These are phyloP conservation scores for Macquaria australasica DNA, from an alignment of 2,113 vertebrate genomes.

Conservation along the genomic window DNA sequence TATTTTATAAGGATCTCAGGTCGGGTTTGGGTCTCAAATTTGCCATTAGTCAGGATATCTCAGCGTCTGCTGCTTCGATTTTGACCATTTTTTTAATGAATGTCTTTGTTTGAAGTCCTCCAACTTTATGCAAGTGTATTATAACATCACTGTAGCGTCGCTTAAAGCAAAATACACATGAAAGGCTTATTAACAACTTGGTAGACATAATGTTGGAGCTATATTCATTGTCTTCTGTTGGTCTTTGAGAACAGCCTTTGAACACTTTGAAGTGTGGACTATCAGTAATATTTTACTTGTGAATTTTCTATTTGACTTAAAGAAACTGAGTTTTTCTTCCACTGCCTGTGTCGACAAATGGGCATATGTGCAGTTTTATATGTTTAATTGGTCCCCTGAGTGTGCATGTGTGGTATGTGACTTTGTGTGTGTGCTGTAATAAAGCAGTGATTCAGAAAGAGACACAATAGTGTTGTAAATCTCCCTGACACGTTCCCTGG, in stretches of 20 bases:
- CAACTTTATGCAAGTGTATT: not conserved
- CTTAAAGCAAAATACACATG: not conserved
- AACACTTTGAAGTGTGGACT: not conserved
- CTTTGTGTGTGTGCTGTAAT: slow-evolving; percentile 14
- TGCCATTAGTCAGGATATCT: not conserved
- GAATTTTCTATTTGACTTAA: not conserved
- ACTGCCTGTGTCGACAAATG: slow-evolving; percentile 10
- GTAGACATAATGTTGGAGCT: not conserved
- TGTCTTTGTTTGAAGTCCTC: not conserved
- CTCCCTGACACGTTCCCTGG: slow-evolving; percentile 26
- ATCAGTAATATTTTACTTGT: not conserved
- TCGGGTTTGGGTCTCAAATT: not conserved
- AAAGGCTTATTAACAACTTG: no score
- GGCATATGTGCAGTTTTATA: slow-evolving; percentile 42
- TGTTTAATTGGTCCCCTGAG: slow-evolving; percentile 61
- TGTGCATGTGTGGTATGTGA: slow-evolving; percentile 17
- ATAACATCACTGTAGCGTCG: not conserved
- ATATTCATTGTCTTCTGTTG: not conserved
- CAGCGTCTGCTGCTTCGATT: not conserved
- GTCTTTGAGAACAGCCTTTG: not conserved
- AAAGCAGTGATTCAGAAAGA: slow-evolving; percentile 44
- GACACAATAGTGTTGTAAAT: slow-evolving; percentile 41
- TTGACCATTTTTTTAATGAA: not conserved
- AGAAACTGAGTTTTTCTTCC: slow-evolving; percentile 7
- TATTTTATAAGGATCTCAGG: not conserved